phyloP scores from a whole-genome alignment of 1,140 invertebrate species.

The Neomicropteryx cornuta region DNA sequence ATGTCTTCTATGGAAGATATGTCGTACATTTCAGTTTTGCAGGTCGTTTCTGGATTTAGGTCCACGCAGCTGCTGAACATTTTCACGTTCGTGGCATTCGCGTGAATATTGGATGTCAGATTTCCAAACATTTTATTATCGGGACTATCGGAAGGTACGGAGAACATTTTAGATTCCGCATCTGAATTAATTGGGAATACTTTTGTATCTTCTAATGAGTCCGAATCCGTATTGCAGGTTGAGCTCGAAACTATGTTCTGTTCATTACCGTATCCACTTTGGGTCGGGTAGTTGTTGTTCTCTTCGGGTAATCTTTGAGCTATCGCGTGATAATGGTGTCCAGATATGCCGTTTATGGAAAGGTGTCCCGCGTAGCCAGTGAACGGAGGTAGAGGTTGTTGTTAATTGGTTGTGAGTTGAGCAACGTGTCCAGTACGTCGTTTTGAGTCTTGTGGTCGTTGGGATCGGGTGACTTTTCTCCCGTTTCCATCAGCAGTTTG shows the following conservation, averaged over 20 bases:
- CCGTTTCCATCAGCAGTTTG: neutral
- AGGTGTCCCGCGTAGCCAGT: conserved; percentile 73
- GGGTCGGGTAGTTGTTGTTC: conserved; percentile 54
- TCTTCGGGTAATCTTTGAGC: conserved; percentile 54
- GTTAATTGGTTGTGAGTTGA: conserved; percentile 44
- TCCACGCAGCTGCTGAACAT: conserved; percentile 25
- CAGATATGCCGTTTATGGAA: conserved; percentile 72
- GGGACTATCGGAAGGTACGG: conserved; percentile 21
- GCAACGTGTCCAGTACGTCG: conserved; percentile 51
- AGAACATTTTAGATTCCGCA: conserved; percentile 34
- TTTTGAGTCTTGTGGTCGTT: conserved; percentile 37
- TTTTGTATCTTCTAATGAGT: conserved; percentile 32
- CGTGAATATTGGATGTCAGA: conserved; percentile 25
- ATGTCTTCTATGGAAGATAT: conserved; percentile 72
- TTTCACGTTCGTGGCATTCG: conserved; percentile 32
- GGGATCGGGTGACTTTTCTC: neutral
- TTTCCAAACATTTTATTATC: conserved; percentile 25
- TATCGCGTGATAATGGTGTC: conserved; percentile 78
- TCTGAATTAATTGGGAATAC: conserved; percentile 36
- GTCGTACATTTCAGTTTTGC: too few species aligned
- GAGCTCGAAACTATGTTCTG: conserved; percentile 57
- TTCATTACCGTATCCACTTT: conserved; percentile 45
- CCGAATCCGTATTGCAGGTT: conserved; percentile 47
- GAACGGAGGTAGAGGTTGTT: conserved; percentile 65
- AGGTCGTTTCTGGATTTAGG: conserved; percentile 34